phyloP scores from a whole-genome alignment of 2,888 invertebrate genomes.

The Mimachlamys varia region DNA sequence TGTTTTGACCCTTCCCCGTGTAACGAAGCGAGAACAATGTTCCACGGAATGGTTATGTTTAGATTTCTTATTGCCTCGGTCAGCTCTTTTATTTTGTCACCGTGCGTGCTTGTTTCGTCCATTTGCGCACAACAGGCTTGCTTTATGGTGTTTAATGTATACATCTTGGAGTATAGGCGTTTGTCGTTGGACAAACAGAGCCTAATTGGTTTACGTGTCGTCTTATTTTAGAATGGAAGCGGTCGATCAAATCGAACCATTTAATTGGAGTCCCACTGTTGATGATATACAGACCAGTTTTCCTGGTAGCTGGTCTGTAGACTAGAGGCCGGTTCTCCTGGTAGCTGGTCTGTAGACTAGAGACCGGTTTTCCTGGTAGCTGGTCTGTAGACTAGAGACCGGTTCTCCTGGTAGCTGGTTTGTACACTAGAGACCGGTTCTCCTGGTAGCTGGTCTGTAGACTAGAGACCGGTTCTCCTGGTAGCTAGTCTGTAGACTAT shows the following conservation, averaged over 20 bases:
- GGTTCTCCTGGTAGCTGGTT: too few species aligned
- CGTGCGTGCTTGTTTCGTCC: neutral
- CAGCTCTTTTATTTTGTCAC: neutral
- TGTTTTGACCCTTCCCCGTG: neutral
- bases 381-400: too few species aligned
- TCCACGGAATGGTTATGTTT: neutral
- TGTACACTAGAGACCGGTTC: neutral
- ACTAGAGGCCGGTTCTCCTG: too few species aligned
- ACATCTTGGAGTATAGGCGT: neutral
- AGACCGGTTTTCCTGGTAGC: too few species aligned
- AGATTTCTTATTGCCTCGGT: neutral
- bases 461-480: too few species aligned
- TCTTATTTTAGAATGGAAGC: neutral
- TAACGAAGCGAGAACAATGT: neutral
- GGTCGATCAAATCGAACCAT: neutral
- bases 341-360: neutral
- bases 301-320: neutral
- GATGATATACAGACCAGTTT: neutral
- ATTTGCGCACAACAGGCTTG: neutral
- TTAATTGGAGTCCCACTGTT: neutral
- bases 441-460: too few species aligned
- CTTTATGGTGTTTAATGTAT: neutral
- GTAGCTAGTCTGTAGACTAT: neutral
- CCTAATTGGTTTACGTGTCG: neutral
- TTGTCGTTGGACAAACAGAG: neutral